phyloP scores from a whole-genome alignment of 92 coral and sea anemone species.

The Metridium senile region DNA sequence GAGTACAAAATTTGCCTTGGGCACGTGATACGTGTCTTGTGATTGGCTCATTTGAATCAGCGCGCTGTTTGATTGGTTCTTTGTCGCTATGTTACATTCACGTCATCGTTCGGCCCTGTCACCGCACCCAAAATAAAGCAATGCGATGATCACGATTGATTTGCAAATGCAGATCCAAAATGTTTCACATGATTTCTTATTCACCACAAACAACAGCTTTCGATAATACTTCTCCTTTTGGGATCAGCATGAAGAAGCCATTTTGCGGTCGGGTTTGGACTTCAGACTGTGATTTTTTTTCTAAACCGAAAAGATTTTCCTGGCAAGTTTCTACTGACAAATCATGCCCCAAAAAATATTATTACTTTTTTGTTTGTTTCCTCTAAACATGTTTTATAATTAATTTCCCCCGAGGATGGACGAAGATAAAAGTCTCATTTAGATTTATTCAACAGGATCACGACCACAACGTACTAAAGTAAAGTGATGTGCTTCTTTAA shows the following conservation, averaged over 20 bases:
- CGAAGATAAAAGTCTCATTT: constrained; percentile 27
- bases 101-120: constrained; percentile 78
- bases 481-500: neutral
- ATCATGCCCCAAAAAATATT: neutral
- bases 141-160: constrained; percentile 32
- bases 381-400: constrained; percentile 12
- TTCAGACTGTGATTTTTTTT: neutral
- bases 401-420: constrained; percentile 28
- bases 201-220: constrained; percentile 37
- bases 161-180: constrained; percentile 25
- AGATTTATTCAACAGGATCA: constrained; percentile 9
- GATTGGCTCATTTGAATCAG: constrained; percentile 90
- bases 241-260: constrained; percentile 18
- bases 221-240: constrained; percentile 23
- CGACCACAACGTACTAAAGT: constrained; percentile 10
- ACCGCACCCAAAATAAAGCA: constrained; percentile 76
- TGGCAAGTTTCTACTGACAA: neutral
- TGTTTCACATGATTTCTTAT: constrained; percentile 18
- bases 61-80: constrained; percentile 76
- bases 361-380: constrained; percentile 4
- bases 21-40: constrained; percentile 79
- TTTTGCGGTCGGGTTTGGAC: constrained; percentile 33
- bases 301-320: neutral
- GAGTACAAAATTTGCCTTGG: constrained; percentile 67
- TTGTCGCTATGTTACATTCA: constrained; percentile 90